Evolutionary conservation across 2,888 invertebrate species (phyloP).

Genomic region (Fragum sueziense): DNA sequence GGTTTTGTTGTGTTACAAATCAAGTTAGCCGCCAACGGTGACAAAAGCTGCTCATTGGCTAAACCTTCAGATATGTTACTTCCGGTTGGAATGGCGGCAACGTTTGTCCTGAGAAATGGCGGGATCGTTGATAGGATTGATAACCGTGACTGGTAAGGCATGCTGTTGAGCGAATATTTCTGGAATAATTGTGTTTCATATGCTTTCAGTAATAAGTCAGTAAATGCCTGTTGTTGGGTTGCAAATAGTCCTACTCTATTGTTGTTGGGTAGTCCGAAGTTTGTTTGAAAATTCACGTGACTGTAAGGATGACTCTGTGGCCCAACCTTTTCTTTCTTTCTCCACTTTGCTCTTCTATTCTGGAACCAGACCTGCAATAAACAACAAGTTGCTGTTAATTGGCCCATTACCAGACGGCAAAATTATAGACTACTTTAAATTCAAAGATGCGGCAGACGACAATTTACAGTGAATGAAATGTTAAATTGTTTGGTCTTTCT

Average conservation of each 20-base stretch:
- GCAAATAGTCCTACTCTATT: constrained; percentile 35
- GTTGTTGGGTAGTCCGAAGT: constrained; percentile 44
- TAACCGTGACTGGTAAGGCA: constrained; percentile 32
- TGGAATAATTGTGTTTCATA: constrained; percentile 73
- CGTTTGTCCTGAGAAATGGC: constrained; percentile 27
- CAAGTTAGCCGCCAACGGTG: background rate
- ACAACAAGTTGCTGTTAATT: too few relatives aligned
- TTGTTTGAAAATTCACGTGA: constrained; percentile 56
- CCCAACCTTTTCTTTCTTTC: constrained; percentile 95
- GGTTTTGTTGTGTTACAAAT: constrained; percentile 6
- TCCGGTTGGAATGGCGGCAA: constrained; percentile 19
- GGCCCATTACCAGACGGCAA: too few relatives aligned
- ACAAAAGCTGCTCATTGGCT: constrained; percentile 13
- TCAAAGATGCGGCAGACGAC: too few relatives aligned
- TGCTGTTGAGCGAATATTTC: constrained; percentile 30
- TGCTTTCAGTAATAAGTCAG: constrained; percentile 77
- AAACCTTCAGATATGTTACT: background rate
- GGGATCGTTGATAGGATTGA: constrained; percentile 33
- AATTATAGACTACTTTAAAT: too few relatives aligned
- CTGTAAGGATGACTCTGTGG: constrained; percentile 75
- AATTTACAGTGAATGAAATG: too few relatives aligned
- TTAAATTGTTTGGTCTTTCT: too few relatives aligned
- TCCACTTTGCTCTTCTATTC: constrained; percentile 99
- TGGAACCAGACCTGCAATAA: constrained; percentile 97
- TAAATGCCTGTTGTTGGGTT: constrained; percentile 66